Conservation (phyloP, 2,888 invertebrate genomes). For the Strigamia transsilvanica region DNA sequence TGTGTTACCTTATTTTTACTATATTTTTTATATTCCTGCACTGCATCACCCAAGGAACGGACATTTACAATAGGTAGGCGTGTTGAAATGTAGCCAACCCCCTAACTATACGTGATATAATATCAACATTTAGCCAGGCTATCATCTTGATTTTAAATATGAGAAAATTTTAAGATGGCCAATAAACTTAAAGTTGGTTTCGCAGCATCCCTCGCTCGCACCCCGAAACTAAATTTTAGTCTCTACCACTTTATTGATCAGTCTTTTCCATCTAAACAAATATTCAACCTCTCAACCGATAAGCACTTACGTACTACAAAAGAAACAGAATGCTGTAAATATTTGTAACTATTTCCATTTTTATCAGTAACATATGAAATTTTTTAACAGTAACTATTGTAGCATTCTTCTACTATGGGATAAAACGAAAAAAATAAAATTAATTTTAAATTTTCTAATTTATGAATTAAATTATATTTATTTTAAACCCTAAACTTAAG, state of each 20-base stretch:
- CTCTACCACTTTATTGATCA: slow-evolving; percentile 30
- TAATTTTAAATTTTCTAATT: no score
- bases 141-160: background rate
- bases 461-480: no score
- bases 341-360: background rate
- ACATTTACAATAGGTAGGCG: slow-evolving; percentile 31
- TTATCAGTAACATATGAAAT: background rate
- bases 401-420: no score
- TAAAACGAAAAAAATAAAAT: no score
- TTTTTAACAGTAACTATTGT: no score
- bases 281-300: slow-evolving; percentile 23
- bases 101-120: background rate
- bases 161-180: background rate
- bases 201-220: slow-evolving; percentile 7
- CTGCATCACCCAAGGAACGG: slow-evolving; percentile 4
- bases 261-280: slow-evolving; percentile 41
- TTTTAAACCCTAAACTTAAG: background rate
- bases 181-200: slow-evolving; percentile 24
- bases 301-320: background rate
- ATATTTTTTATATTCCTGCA: background rate
- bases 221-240: background rate
- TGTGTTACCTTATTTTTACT: background rate
- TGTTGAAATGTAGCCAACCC: background rate
- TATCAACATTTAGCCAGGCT: background rate
- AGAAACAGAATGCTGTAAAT: background rate